These are phyloP conservation scores for Oxyteleia sp. DNA, from an alignment of 2,888 invertebrate genomes.

Conservation along the genomic window DNA sequence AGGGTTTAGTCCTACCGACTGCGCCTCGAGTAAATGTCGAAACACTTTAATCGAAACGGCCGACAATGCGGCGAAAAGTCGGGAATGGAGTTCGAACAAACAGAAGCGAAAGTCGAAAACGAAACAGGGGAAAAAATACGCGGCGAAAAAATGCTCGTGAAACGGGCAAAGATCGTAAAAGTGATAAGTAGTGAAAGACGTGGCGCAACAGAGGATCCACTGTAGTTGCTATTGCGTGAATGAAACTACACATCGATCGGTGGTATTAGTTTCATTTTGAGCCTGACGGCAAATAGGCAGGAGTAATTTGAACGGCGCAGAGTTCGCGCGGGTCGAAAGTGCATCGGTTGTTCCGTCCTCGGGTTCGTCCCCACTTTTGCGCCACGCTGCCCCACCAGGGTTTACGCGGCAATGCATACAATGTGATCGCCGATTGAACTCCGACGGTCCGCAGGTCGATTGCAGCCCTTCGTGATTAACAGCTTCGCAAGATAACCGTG, in stretches of 20 bases:
- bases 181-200: slow-evolving; percentile 60
- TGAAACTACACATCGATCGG: slow-evolving; percentile 46
- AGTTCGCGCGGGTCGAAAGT: slow-evolving; percentile 79
- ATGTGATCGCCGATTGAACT: slow-evolving; percentile 78
- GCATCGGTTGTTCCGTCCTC: slow-evolving; percentile 78
- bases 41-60: slow-evolving; percentile 49
- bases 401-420: slow-evolving; percentile 72
- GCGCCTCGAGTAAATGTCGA: slow-evolving; percentile 5
- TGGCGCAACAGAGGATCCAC: slow-evolving; percentile 38
- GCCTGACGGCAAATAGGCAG: slow-evolving; percentile 74
- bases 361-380: slow-evolving; percentile 50
- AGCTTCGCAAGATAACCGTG: slow-evolving; percentile 72
- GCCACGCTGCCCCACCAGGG: slow-evolving; percentile 39
- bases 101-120: slow-evolving; percentile 37
- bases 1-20: background rate
- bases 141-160: slow-evolving; percentile 27
- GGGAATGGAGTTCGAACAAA: slow-evolving; percentile 27
- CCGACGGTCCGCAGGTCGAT: slow-evolving; percentile 74
- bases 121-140: slow-evolving; percentile 6
- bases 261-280: slow-evolving; percentile 77
- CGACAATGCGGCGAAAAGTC: slow-evolving; percentile 19
- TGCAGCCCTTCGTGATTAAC: slow-evolving; percentile 78
- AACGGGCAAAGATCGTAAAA: slow-evolving; percentile 51
- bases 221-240: slow-evolving; percentile 46
- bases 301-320: slow-evolving; percentile 69